Percentiles rank a stretch among this genome's conserved stretches.
phyloP scores from a whole-genome alignment of 1,140 invertebrate species.

The Drosophila albomicans region DNA sequence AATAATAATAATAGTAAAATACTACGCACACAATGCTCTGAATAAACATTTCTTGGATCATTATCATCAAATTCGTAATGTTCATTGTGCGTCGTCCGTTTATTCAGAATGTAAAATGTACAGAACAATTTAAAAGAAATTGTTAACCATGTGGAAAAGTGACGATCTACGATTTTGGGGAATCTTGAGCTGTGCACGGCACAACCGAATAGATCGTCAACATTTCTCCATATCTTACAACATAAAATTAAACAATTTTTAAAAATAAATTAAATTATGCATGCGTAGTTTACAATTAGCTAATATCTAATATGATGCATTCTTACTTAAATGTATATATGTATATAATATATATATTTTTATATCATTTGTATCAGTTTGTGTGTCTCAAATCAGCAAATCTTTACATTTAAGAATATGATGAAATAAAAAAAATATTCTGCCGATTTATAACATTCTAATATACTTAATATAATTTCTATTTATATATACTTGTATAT shows the following conservation, averaged over 20 bases:
- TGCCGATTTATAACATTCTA: conserved; percentile 25
- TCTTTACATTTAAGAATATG: conserved; percentile 20
- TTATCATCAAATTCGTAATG: background rate
- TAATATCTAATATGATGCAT: conserved; percentile 54
- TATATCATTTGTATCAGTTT: conserved; percentile 56
- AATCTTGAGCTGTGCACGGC: conserved; percentile 43
- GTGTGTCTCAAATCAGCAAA: conserved; percentile 36
- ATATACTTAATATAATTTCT: conserved; percentile 8
- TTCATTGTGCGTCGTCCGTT: conserved; percentile 40
- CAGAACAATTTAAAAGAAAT: conserved; percentile 49
- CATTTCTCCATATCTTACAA: conserved; percentile 22
- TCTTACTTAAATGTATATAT: conserved; percentile 52
- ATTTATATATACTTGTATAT: conserved; percentile 34
- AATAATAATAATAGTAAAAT: conserved; percentile 35
- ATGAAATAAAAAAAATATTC: conserved; percentile 48
- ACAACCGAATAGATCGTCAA: conserved; percentile 11
- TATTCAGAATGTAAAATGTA: conserved; percentile 34
- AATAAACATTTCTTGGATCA: conserved; percentile 27
- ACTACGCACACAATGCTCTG: conserved; percentile 36
- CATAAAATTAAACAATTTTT: conserved; percentile 37
- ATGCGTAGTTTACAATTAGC: conserved; percentile 52
- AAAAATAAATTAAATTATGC: conserved; percentile 68
- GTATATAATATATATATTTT: conserved; percentile 20
- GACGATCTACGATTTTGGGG: conserved; percentile 1
- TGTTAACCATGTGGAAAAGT: conserved; percentile 33